phyloP scores from a whole-genome alignment of 2,888 invertebrate species.

The Lithodes maja region DNA sequence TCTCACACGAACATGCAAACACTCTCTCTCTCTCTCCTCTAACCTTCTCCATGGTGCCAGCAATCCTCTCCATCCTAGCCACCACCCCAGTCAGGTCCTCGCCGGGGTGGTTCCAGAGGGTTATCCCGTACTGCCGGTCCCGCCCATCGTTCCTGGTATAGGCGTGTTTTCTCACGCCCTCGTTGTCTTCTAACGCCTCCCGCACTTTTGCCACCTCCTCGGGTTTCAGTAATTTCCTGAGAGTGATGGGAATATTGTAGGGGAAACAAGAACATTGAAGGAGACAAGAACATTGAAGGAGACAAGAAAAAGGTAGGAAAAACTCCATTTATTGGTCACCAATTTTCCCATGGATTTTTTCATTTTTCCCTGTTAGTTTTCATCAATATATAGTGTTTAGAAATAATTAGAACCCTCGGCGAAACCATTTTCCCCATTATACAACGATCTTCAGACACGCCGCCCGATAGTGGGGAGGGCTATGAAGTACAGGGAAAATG shows the following conservation, averaged over 20 bases:
- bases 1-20: neutral
- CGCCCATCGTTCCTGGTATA: slow-evolving; percentile 22
- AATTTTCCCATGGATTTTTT: too few species aligned
- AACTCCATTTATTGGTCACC: too few species aligned
- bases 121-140: neutral
- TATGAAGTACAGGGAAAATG: too few species aligned
- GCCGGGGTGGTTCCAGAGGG: slow-evolving; percentile 67
- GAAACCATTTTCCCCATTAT: too few species aligned
- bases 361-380: too few species aligned
- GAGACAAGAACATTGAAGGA: neutral
- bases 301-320: neutral
- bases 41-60: neutral
- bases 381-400: too few species aligned
- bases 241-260: neutral
- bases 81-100: slow-evolving; percentile 58
- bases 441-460: too few species aligned
- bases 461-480: too few species aligned
- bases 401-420: too few species aligned
- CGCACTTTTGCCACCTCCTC: slow-evolving; percentile 18
- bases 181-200: slow-evolving; percentile 12
- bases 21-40: neutral
- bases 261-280: neutral
- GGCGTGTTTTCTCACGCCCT: neutral
- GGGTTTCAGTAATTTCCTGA: slow-evolving; percentile 2
- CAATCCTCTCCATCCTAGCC: slow-evolving; percentile 50